These are phyloP conservation scores for Notolabrus celidotus DNA, from an alignment of 2,797 vertebrate genomes.

Conservation along the genomic window DNA sequence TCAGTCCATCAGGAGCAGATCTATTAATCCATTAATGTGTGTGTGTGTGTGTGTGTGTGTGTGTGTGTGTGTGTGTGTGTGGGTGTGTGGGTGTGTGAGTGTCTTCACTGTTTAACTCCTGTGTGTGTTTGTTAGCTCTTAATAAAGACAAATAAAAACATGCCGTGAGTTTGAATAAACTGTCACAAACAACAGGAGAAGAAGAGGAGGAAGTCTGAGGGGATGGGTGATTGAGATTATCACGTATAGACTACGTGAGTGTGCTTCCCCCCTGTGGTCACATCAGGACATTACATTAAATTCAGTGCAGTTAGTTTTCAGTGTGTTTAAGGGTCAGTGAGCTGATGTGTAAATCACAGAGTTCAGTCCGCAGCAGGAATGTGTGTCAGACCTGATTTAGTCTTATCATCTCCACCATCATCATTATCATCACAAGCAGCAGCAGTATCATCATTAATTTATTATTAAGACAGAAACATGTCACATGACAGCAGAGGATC, in stretches of 20 bases:
- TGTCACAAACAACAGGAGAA: neutral
- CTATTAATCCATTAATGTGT: slow-evolving; percentile 36
- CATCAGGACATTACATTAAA: neutral
- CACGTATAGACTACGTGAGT: neutral
- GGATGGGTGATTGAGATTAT: neutral
- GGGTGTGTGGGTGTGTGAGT: neutral
- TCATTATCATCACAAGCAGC: too few relatives aligned
- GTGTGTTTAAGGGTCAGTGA: neutral
- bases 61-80: too few relatives aligned
- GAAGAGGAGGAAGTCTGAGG: too few relatives aligned
- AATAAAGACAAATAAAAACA: slow-evolving; percentile 67
- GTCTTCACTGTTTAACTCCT: slow-evolving; percentile 76
- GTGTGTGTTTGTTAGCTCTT: slow-evolving; percentile 59
- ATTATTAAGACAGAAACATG: too few relatives aligned
- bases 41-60: slow-evolving; percentile 6
- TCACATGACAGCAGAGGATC: too few relatives aligned
- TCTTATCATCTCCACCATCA: too few relatives aligned
- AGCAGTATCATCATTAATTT: too few relatives aligned
- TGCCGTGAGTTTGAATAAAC: neutral
- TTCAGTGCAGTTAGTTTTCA: neutral
- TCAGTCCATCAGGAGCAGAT: neutral
- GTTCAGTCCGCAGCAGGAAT: too few relatives aligned
- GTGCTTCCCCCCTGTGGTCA: slow-evolving; percentile 36
- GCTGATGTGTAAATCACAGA: too few relatives aligned
- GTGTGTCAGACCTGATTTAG: too few relatives aligned